Evolutionary conservation across 2,113 vertebrate species (phyloP).

Genomic region (Chinchilla lanigera): DNA sequence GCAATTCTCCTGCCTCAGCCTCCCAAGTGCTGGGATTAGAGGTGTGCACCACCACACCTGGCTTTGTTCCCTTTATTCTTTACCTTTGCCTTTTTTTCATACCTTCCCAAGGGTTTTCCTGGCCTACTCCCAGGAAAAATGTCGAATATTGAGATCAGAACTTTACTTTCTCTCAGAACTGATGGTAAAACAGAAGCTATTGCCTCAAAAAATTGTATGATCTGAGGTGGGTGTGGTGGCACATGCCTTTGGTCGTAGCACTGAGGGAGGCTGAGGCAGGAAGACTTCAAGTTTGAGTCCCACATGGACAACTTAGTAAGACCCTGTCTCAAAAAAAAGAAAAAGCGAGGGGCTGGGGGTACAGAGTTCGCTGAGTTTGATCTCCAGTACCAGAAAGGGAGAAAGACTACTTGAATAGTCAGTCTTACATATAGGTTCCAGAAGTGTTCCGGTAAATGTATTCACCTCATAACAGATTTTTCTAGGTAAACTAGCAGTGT

Average conservation of each 20-base stretch:
- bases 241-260: neutral
- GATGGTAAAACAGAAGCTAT: neutral
- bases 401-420: slow-evolving; percentile 13
- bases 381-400: neutral
- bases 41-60: too few relatives aligned
- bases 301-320: neutral
- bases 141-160: neutral
- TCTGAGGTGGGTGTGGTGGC: neutral
- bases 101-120: neutral
- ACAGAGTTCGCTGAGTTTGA: neutral
- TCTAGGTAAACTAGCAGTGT: neutral
- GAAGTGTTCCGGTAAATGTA: neutral
- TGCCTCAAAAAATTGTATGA: neutral
- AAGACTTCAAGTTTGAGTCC: neutral
- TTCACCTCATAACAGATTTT: neutral
- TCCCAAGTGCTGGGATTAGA: too few relatives aligned
- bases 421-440: slow-evolving; percentile 10
- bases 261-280: neutral
- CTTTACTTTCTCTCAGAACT: slow-evolving; percentile 12
- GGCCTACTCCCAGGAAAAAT: neutral
- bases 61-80: slow-evolving; percentile 1
- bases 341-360: neutral
- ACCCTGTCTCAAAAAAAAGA: neutral
- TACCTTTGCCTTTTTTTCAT: slow-evolving; percentile 28
- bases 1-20: too few relatives aligned